Base-by-base conservation (phyloP, 2,797 vertebrate species). In the Siniperca scherzeri region DNA sequence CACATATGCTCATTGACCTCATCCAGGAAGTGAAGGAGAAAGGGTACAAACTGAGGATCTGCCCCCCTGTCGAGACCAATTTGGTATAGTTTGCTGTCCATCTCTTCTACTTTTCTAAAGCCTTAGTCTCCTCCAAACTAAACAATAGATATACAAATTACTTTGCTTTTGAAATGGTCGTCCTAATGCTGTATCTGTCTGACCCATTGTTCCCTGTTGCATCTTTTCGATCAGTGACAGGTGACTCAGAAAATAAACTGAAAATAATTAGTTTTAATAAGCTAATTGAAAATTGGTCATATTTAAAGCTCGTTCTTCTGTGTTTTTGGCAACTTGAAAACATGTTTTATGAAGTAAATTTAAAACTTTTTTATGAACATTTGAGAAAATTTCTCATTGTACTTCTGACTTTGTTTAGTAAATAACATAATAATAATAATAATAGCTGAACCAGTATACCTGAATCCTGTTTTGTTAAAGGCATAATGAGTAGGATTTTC, bases 11-110 rank as follows among this genome's bases (percentile, higher is more conserved):
- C 75, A 98, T 95, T 83, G 98, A 99, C 87, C 92, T 98, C 78
- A 97, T 99, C 94, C 97, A 96, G 84, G 98, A 98, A 88, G 95
- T 98, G 80, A 99, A 97, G 94, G 98, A 99, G 90, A 99, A 97
- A 86, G 97, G 97, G 27, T 96, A 97, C 92, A 98, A 97, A 85
- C 87, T 99, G 88, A 97, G 96, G 95, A 98, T 99, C 92, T 95
- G 94, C 91, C 97, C 96, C n/a, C 84, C 91, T 79, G 86, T 93
- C 22, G 97, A 98, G 62, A 88, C 95, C 56, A 96, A 96, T 22
- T 81, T 99, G 97, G 98, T 99, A 95, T 85, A 91, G 46, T 80
- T 62, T 73, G 6, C 48, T 53, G 10, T 68, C 30, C 21, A 22
- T 59, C 53, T 52, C 22, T 72, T 67, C 55, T 59, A 6, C 66